A percentile compares a stretch with the other conserved stretches of the same genome.
These are phyloP conservation scores for Laticauda laticaudata DNA, from an alignment of 2,113 vertebrate species.

Conservation along the genomic window DNA sequence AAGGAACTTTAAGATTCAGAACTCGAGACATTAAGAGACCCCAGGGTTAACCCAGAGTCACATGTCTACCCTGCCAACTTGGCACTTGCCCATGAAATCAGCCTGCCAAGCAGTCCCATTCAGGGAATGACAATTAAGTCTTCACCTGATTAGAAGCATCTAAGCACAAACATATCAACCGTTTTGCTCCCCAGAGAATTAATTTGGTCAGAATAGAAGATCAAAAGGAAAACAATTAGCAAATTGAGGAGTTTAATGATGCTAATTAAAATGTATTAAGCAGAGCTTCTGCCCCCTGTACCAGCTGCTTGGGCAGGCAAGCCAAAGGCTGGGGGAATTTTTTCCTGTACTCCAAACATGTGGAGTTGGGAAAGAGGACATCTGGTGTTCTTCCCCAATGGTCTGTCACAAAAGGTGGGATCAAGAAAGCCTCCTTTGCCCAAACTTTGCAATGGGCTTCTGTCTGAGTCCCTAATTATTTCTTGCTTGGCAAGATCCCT, in stretches of 20 bases:
- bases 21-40: neutral
- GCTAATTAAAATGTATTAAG: conserved; percentile 67
- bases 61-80: too few relatives aligned
- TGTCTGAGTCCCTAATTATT: conserved; percentile 51
- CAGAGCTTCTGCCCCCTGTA: conserved; percentile 51
- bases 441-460: neutral
- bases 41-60: neutral
- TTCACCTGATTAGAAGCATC: conserved; percentile 25
- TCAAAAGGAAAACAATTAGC: conserved; percentile 64
- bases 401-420: conserved; percentile 4
- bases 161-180: neutral
- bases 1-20: neutral
- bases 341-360: neutral
- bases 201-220: conserved; percentile 49
- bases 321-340: accelerated
- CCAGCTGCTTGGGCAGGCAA: conserved; percentile 58
- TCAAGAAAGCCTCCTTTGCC: conserved; percentile 4
- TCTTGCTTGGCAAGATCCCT: conserved; percentile 53
- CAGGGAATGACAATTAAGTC: conserved; percentile 15
- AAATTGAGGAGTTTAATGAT: conserved; percentile 58
- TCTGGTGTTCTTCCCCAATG: conserved; percentile 28
- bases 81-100: neutral
- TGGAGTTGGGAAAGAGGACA: conserved; percentile 16
- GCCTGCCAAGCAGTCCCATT: neutral
- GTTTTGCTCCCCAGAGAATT: neutral